phyloP scores from a whole-genome alignment of 2,113 vertebrate genomes.

The Oncorhynchus nerka region DNA sequence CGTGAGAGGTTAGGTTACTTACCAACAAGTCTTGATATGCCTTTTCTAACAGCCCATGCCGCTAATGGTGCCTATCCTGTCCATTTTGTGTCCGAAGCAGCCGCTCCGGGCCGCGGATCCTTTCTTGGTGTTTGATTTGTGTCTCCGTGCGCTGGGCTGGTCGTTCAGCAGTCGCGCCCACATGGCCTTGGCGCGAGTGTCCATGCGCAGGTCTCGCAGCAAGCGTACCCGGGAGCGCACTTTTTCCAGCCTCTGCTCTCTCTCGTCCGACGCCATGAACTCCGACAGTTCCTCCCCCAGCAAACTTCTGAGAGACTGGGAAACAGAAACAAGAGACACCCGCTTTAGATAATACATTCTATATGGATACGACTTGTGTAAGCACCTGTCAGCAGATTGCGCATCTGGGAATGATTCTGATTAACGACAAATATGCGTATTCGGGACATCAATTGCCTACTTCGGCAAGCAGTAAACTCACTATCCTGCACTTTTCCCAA shows the following conservation, averaged over 20 bases:
- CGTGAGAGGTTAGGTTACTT: conserved; percentile 48
- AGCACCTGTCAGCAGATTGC: too few relatives aligned
- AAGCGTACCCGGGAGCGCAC: conserved; percentile 76
- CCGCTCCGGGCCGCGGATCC: conserved; percentile 76
- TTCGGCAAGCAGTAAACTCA: too few relatives aligned
- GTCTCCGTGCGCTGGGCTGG: conserved; percentile 73
- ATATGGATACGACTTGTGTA: too few relatives aligned
- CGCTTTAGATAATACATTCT: neutral
- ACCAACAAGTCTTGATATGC: conserved; percentile 72
- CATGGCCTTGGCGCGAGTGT: conserved; percentile 78
- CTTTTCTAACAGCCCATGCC: conserved; percentile 89
- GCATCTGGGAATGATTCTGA: too few relatives aligned
- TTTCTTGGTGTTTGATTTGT: conserved; percentile 85
- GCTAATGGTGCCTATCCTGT: conserved; percentile 93
- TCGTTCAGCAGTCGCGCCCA: conserved; percentile 85
- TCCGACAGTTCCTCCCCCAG: conserved; percentile 79
- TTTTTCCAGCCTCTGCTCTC: conserved; percentile 67
- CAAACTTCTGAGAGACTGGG: conserved; percentile 76
- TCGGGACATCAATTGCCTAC: too few relatives aligned
- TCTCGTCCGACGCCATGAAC: conserved; percentile 76
- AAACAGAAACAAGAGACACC: conserved; percentile 24
- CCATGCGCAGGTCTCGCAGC: conserved; percentile 81
- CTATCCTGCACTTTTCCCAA: too few relatives aligned
- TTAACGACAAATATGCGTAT: too few relatives aligned
- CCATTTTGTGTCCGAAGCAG: conserved; percentile 96